Evolutionary conservation across 2,113 vertebrate species (phyloP), one percentile per base, ranked within the genome.

Genomic region (Eonycteris spelaea): DNA sequence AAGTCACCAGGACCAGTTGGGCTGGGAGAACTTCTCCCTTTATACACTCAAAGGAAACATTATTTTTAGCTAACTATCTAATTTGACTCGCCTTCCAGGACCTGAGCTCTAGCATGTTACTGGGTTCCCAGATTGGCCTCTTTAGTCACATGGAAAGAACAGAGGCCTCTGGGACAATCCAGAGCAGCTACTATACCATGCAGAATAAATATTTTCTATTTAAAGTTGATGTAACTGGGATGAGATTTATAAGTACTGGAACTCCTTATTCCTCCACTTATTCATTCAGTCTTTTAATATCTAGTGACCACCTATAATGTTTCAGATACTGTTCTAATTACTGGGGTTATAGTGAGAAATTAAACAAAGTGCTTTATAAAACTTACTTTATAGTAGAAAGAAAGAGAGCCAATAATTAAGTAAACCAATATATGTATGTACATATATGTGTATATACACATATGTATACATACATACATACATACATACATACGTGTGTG

Each of bases 191-290:
- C 38, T 45, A 43, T 13, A 77, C 45, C 33, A 45, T 33, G 6
- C 86, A 96, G 55, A 90, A 86, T 59, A 78, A 79, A 73, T 28
- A 63, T 68, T 80, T 96, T 95, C 83, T 89, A 59, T 73, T 95
- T 94, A 55, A 92, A 91, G 63, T 89, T 93, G 48, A 48, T 93
- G 43, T 75, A 40, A 74, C 55, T 90, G 30, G 26, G 51, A 82
- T 91, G 63, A 77, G 33, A 91, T 83, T 88, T 92, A 43, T 80
- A 92, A 94, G 57, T 87, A 28, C 78, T 77, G 16, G 57, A 86
- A 48, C 8, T 70, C 57, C 94, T 86, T 63, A 77, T 61, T 91
- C 67, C 63, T 65, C 35, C 13, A 79, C 28, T 65, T 85, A 40
- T 4, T 71, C 57, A 63, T 59, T 94, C 43, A n/a, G 18, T 91